Evolutionary conservation across 1,140 invertebrate species (phyloP), one percentile per base, ranked within the genome.

Genomic region (Panagrolaimus sp.): DNA sequence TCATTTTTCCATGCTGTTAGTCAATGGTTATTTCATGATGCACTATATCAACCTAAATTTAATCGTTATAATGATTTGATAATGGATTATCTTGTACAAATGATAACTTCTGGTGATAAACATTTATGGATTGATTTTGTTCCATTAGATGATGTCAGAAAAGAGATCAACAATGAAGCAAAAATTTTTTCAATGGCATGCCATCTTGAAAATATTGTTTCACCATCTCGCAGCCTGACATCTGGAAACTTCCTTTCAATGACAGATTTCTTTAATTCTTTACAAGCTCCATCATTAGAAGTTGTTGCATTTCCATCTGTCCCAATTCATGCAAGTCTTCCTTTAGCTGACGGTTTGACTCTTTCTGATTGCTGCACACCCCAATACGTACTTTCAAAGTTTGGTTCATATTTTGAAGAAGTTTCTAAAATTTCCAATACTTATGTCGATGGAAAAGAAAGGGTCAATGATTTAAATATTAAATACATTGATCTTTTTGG

Each of bases 101-200:
- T 72, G 65, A 75, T 76, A 13, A 42, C 67, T 23, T 48, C 69
- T 14, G 66, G 71, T 9, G 73, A 76, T 53, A 44, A n/a, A 63
- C 70, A 77, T 45, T 31, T 68, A 20, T 75, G 74, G 74, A 44
- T 51, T 5, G 75, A 75, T 20, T 77, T 76, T 20, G 42, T 77
- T 25, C 67, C 74, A 63, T 11, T 25, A 9, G 51, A 57, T 57
- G 51, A 11, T 27, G 51, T 57, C 0, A 2, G 9, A 27, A 71
- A 16, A n/a, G n/a, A 16, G 23, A 68, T 16, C 9, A 74, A 31
- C 9, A 63, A 9, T 70, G 44, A 70, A 20, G 13, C n/a, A 13
- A 31, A 53, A 9, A 14, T 25, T 48, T 25, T 65, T 71, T 20
- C 27, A 11, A 20, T 57, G 51, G 51, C 51, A 48, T 69, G 69